Conservation (phyloP, 2,888 invertebrate species). For the Artemia sinica region DNA sequence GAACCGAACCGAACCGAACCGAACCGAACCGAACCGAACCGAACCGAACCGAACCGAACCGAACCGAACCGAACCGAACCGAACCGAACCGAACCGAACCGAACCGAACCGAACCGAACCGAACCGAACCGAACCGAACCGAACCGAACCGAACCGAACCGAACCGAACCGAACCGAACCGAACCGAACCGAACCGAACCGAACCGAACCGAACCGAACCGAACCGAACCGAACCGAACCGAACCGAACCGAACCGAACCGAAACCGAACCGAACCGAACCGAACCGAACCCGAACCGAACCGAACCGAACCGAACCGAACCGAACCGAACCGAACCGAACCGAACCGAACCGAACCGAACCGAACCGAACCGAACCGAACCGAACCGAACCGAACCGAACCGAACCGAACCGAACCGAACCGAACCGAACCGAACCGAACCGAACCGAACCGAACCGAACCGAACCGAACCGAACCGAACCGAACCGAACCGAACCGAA, state of each 20-base stretch:
- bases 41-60: slow-evolving; percentile 19
- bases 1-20: slow-evolving; percentile 21
- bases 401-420: slow-evolving; percentile 22
- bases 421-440: slow-evolving; percentile 22
- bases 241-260: too few relatives aligned
- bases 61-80: background rate
- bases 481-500: slow-evolving; percentile 22
- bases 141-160: slow-evolving; percentile 22
- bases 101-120: too few relatives aligned
- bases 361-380: slow-evolving; percentile 23
- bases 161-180: slow-evolving; percentile 22
- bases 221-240: slow-evolving; percentile 22
- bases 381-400: slow-evolving; percentile 21
- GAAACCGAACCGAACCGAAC: too few relatives aligned
- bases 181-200: slow-evolving; percentile 21
- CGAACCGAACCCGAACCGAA: too few relatives aligned
- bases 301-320: slow-evolving; percentile 22
- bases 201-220: too few relatives aligned
- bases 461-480: slow-evolving; percentile 23
- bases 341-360: slow-evolving; percentile 21
- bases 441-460: slow-evolving; percentile 22
- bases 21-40: slow-evolving; percentile 19
- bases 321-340: slow-evolving; percentile 21
- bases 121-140: slow-evolving; percentile 20
- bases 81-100: too few relatives aligned